phyloP scores from a whole-genome alignment of 2,113 vertebrate genomes.

The Dicrurus megarhynchus region DNA sequence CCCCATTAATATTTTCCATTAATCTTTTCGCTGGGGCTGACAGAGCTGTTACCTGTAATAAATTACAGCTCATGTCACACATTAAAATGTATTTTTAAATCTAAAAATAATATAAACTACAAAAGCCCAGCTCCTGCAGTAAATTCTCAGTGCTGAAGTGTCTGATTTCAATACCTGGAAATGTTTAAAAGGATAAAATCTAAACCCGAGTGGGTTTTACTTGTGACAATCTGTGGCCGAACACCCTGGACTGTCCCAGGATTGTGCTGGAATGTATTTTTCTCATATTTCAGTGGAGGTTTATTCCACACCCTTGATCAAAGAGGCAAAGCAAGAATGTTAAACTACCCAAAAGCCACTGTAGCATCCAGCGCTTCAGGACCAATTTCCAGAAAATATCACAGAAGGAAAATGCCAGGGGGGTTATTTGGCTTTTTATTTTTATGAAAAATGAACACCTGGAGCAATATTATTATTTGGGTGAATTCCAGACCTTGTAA shows the following conservation, averaged over 20 bases:
- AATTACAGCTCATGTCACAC: neutral
- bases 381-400: neutral
- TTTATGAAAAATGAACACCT: slow-evolving; percentile 24
- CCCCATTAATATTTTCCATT: neutral
- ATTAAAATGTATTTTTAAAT: neutral
- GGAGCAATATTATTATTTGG: neutral
- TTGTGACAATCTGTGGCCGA: neutral
- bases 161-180: neutral
- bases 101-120: neutral
- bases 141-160: neutral
- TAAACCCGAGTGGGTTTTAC: neutral
- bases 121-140: neutral
- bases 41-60: neutral
- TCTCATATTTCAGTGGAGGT: neutral
- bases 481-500: neutral
- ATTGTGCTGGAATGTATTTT: neutral
- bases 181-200: neutral
- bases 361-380: neutral
- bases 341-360: neutral
- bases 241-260: neutral
- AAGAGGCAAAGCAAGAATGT: neutral
- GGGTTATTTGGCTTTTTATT: slow-evolving; percentile 9
- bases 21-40: neutral
- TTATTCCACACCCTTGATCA: neutral
- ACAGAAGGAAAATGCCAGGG: neutral